These are phyloP conservation scores for Phymatocera aterrima DNA, from an alignment of 2,888 invertebrate genomes.

Conservation along the genomic window DNA sequence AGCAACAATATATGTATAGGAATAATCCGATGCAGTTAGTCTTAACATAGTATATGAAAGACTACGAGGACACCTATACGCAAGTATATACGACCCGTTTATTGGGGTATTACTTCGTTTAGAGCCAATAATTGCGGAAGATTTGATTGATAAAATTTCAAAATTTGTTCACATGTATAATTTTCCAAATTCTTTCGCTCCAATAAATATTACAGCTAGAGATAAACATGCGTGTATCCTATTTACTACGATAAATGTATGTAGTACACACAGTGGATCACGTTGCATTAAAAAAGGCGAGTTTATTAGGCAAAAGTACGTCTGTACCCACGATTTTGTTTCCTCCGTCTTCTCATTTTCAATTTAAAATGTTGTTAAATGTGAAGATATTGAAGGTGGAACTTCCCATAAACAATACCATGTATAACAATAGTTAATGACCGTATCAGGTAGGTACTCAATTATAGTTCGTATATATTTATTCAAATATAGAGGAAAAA, in stretches of 20 bases:
- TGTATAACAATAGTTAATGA: too few relatives aligned
- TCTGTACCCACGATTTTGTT: too few relatives aligned
- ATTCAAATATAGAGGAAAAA: too few relatives aligned
- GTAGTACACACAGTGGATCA: not conserved
- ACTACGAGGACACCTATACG: constrained; percentile 8
- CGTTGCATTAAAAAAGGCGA: too few relatives aligned
- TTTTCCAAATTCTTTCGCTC: not conserved
- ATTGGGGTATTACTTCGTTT: constrained; percentile 16
- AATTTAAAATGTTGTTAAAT: too few relatives aligned
- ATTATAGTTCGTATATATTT: too few relatives aligned
- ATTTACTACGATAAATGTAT: constrained; percentile 9
- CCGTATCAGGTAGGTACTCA: too few relatives aligned
- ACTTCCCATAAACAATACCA: too few relatives aligned
- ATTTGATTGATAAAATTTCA: not conserved
- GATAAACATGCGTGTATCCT: constrained; percentile 13
- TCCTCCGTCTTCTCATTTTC: too few relatives aligned
- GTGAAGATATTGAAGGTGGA: too few relatives aligned
- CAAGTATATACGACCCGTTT: not conserved
- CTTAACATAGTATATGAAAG: not conserved
- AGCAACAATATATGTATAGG: constrained; percentile 5
- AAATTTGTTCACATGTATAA: constrained; percentile 5
- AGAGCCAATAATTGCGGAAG: constrained; percentile 1
- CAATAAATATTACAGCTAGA: constrained; percentile 8
- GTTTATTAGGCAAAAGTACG: too few relatives aligned
- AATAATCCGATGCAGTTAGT: not conserved